Conservation (phyloP, 2,113 vertebrate genomes). For the Loxodonta africana region DNA sequence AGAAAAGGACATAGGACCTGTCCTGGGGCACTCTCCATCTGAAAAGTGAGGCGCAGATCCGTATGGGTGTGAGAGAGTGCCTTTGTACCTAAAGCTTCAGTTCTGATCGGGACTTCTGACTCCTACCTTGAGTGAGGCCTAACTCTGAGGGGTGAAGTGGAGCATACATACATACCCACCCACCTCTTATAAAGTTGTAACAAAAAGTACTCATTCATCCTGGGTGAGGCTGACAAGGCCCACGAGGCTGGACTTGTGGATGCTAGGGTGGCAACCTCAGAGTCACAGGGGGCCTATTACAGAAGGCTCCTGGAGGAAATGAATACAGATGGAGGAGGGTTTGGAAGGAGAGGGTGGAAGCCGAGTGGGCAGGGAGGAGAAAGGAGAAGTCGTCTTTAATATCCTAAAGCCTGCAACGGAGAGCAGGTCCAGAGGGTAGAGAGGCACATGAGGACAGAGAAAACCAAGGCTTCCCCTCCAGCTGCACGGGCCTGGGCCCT, state of each 20-base stretch:
- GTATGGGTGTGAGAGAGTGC: background rate
- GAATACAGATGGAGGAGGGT: background rate
- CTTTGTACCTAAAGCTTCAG: background rate
- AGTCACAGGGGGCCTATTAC: background rate
- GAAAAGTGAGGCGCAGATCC: background rate
- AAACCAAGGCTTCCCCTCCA: slow-evolving; percentile 59
- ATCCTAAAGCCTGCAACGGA: background rate
- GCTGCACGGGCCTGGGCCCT: background rate
- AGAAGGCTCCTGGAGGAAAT: slow-evolving; percentile 4
- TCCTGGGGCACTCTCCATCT: background rate
- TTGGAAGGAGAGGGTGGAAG: background rate
- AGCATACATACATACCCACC: background rate
- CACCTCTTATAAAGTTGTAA: background rate
- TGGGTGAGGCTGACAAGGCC: background rate
- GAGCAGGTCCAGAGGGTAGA: background rate
- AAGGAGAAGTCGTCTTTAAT: slow-evolving; percentile 39
- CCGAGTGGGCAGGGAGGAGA: background rate
- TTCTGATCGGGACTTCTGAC: background rate
- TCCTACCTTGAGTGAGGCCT: background rate
- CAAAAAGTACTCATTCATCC: background rate
- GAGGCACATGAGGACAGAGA: background rate
- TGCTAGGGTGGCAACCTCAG: background rate
- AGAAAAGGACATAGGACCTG: background rate
- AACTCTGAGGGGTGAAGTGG: background rate
- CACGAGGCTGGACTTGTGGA: background rate